phyloP scores from a whole-genome alignment of 2,888 invertebrate genomes.

The Drosophila parthenogenetica region DNA sequence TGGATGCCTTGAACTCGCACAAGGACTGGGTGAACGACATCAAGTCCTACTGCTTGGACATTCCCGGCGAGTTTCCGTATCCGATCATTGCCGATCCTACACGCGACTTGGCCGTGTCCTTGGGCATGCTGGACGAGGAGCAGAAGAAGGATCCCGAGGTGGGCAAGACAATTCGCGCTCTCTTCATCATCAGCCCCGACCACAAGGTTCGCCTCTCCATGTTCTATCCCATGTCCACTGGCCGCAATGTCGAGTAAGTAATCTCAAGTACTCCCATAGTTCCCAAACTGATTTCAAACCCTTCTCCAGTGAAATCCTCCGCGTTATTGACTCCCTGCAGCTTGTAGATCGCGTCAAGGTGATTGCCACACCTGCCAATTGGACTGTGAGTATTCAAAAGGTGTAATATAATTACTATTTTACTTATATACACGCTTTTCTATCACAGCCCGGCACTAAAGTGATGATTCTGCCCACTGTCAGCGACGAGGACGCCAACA shows the following conservation, averaged over 20 bases:
- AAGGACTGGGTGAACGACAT: constrained; percentile 92
- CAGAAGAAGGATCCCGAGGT: constrained; percentile 88
- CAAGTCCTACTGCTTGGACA: constrained; percentile 89
- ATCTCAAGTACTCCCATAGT: not conserved
- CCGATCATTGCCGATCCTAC: constrained; percentile 93
- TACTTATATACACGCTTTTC: not conserved
- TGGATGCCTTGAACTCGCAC: constrained; percentile 91
- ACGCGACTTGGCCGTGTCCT: constrained; percentile 89
- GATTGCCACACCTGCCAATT: constrained; percentile 94
- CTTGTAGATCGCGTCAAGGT: constrained; percentile 89
- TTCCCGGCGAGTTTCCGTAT: constrained; percentile 91
- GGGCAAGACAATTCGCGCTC: constrained; percentile 90
- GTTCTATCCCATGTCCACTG: constrained; percentile 94
- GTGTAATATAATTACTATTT: not conserved
- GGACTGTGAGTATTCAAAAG: constrained; percentile 88
- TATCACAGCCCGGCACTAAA: constrained; percentile 88
- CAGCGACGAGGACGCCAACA: constrained; percentile 88
- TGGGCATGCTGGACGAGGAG: constrained; percentile 93
- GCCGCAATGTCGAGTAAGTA: constrained; percentile 93
- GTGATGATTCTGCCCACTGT: constrained; percentile 93
- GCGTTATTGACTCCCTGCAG: constrained; percentile 93
- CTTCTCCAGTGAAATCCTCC: constrained; percentile 90
- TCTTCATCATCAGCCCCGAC: constrained; percentile 93
- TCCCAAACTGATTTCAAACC: not conserved
- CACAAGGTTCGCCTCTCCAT: constrained; percentile 92